Evolutionary conservation across 53 echinoderm and acorn worm genomes (phyloP).

Genomic region (Hippasteria phrygiana): DNA sequence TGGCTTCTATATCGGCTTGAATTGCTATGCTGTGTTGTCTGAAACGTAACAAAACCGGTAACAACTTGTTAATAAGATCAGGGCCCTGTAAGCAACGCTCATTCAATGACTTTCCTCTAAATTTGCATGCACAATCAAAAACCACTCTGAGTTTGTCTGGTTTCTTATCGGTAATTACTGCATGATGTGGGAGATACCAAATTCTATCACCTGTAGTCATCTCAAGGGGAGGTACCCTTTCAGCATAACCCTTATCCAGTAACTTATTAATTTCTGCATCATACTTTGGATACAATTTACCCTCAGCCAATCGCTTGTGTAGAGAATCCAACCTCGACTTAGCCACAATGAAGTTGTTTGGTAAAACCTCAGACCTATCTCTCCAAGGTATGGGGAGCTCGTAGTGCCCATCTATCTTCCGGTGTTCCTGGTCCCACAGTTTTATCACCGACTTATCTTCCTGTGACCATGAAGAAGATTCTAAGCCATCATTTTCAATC

Average conservation of each 20-base stretch:
- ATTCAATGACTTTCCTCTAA: conserved; percentile 50
- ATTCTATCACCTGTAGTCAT: conserved; percentile 43
- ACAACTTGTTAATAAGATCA: conserved; percentile 49
- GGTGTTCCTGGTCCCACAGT: conserved; percentile 49
- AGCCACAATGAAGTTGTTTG: conserved; percentile 53
- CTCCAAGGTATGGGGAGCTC: conserved; percentile 67
- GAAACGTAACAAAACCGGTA: conserved; percentile 51
- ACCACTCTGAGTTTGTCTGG: no score
- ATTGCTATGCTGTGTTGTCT: conserved; percentile 35
- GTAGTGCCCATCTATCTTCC: conserved; percentile 61
- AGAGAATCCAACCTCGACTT: conserved; percentile 52
- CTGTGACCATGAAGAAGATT: conserved; percentile 27
- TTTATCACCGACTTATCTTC: conserved; percentile 55
- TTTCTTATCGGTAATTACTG: conserved; percentile 45
- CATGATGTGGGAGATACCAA: conserved; percentile 71
- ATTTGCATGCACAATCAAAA: conserved; percentile 62
- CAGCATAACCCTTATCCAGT: conserved; percentile 50
- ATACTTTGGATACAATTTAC: conserved; percentile 32
- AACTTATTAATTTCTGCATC: conserved; percentile 39
- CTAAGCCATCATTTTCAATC: conserved; percentile 65
- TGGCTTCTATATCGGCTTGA: conserved; percentile 40
- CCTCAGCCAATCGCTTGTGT: conserved; percentile 7
- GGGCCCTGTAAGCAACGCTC: conserved; percentile 65
- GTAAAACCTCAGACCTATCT: conserved; percentile 42
- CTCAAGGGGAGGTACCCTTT: conserved; percentile 42